These are phyloP conservation scores for Tubulanus polymorphus DNA, from an alignment of 2,888 invertebrate genomes.

Conservation along the genomic window DNA sequence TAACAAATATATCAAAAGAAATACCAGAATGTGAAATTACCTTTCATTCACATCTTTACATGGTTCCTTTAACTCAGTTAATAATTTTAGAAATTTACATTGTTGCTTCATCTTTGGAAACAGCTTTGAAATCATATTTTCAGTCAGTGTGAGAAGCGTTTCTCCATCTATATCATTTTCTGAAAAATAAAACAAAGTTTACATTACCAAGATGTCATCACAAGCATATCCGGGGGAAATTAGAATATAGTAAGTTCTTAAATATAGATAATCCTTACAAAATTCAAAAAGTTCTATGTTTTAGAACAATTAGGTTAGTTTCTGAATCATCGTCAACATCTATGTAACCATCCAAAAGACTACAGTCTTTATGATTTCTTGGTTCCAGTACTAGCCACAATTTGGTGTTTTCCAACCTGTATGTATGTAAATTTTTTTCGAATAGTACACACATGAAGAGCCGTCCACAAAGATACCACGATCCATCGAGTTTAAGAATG, in stretches of 20 bases:
- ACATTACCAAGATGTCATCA: no score
- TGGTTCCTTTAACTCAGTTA: neutral
- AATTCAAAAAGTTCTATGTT: no score
- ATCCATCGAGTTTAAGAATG: neutral
- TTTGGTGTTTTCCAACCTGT: neutral
- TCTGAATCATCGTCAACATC: neutral
- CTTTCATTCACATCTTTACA: no score
- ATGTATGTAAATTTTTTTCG: neutral
- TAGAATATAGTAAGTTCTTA: no score
- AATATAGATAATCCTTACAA: no score
- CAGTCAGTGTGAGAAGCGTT: neutral
- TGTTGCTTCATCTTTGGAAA: neutral
- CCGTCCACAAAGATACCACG: neutral
- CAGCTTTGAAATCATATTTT: neutral
- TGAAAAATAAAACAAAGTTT: neutral
- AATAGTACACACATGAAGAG: neutral
- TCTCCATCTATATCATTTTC: neutral
- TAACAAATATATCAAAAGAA: no score
- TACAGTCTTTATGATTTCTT: neutral
- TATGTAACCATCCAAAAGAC: neutral
- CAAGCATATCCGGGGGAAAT: no score
- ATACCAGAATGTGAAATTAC: no score
- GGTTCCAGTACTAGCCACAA: neutral
- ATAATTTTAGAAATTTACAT: neutral
- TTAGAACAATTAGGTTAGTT: no score